Conservation (phyloP, 2,888 invertebrate genomes). For the Tribolium freemani region DNA sequence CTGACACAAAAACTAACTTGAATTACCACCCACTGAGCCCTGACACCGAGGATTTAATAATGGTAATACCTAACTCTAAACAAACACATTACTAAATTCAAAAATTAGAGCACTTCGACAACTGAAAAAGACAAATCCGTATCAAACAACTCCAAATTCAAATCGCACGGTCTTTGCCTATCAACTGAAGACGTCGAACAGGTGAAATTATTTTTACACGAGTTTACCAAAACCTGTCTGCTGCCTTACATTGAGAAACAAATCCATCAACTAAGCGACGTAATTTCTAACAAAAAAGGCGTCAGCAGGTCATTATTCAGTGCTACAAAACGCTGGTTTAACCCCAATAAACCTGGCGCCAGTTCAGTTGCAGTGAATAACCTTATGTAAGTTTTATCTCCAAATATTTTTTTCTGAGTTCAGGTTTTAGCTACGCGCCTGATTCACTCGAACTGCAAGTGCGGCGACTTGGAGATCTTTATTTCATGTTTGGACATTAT, state of each 20-base stretch:
- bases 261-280: conserved; percentile 84
- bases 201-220: conserved; percentile 86
- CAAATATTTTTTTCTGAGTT: conserved; percentile 11
- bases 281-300: conserved; percentile 89
- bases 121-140: conserved; percentile 52
- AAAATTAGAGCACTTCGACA: conserved; percentile 50
- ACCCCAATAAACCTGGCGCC: conserved; percentile 87
- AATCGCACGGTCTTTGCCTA: conserved; percentile 82
- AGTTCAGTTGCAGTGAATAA: conserved; percentile 80
- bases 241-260: conserved; percentile 94
- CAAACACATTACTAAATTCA: conserved; percentile 33
- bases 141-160: conserved; percentile 53
- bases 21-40: conserved; percentile 83
- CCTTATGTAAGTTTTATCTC: conserved; percentile 78
- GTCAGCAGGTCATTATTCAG: conserved; percentile 93
- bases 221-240: conserved; percentile 88
- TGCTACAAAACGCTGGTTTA: conserved; percentile 96
- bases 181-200: conserved; percentile 88
- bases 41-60: conserved; percentile 70
- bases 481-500: conserved; percentile 97
- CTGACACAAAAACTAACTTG: conserved; percentile 58
- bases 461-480: conserved; percentile 92
- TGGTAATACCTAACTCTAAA: conserved; percentile 50
- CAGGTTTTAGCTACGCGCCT: conserved; percentile 75
- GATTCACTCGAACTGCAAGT: conserved; percentile 94